Percentiles rank a stretch among this genome's conserved stretches.
These are phyloP conservation scores for Bicyclus anynana DNA, from an alignment of 1,140 invertebrate species.

Conservation along the genomic window DNA sequence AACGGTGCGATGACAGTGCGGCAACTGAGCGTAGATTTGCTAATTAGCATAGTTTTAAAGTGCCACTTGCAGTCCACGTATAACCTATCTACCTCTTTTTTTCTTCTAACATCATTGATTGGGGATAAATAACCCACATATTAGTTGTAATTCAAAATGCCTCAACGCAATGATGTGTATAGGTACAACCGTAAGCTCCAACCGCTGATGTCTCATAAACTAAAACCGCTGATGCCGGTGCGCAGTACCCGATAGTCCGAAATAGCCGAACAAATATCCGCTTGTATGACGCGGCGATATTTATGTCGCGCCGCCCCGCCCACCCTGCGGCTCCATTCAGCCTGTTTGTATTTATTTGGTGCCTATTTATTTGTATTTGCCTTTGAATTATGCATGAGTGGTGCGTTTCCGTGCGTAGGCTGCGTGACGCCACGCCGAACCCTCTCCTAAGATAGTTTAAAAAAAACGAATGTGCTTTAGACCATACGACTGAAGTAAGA, in stretches of 20 bases:
- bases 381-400: slow-evolving; percentile 74
- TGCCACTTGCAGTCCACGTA: no score
- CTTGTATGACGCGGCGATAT: slow-evolving; percentile 68
- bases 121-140: no score
- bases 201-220: slow-evolving; percentile 21
- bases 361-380: slow-evolving; percentile 76
- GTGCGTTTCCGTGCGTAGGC: slow-evolving; percentile 73
- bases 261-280: slow-evolving; percentile 64
- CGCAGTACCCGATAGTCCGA: slow-evolving; percentile 39
- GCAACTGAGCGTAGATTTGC: no score
- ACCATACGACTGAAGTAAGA: neutral
- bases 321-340: slow-evolving; percentile 68
- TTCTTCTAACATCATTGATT: no score
- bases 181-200: neutral
- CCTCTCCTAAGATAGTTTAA: slow-evolving; percentile 24
- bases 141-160: no score
- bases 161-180: no score
- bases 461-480: neutral
- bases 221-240: slow-evolving; percentile 26
- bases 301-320: slow-evolving; percentile 71
- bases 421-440: slow-evolving; percentile 72
- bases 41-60: no score
- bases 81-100: no score
- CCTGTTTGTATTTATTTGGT: slow-evolving; percentile 75
- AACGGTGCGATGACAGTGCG: no score